Conservation (phyloP, 2,888 invertebrate species). For the Lymantria monacha region DNA sequence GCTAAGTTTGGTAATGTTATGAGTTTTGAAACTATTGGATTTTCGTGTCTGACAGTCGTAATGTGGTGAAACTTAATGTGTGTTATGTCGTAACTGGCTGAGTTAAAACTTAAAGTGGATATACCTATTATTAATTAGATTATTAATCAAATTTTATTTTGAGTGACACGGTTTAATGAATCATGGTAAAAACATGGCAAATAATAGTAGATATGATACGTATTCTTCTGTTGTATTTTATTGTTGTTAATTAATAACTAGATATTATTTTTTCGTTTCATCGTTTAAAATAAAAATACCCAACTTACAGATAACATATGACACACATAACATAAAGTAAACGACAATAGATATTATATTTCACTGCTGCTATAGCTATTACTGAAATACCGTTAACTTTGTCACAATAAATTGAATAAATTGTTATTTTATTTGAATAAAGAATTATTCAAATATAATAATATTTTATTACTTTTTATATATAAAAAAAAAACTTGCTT, state of each 20-base stretch:
- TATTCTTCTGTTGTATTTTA: too few species aligned
- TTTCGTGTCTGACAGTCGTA: slow-evolving; percentile 25
- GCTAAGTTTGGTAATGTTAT: slow-evolving; percentile 16
- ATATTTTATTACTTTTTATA: slow-evolving; percentile 17
- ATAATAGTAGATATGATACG: too few species aligned
- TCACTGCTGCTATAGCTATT: not conserved
- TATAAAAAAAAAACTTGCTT: not conserved
- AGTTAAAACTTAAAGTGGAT: slow-evolving; percentile 5
- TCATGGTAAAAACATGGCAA: too few species aligned
- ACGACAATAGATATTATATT: too few species aligned
- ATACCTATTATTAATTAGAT: not conserved
- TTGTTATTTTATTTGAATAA: not conserved
- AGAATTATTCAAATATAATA: slow-evolving; percentile 11
- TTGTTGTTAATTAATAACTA: too few species aligned
- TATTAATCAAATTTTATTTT: not conserved
- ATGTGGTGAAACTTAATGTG: slow-evolving; percentile 21
- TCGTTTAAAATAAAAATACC: too few species aligned
- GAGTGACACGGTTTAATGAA: too few species aligned
- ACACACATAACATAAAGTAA: too few species aligned
- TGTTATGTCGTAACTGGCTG: slow-evolving; percentile 15
- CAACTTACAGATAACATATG: too few species aligned
- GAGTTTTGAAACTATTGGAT: slow-evolving; percentile 17
- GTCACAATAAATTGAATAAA: slow-evolving; percentile 1
- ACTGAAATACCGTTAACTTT: not conserved
- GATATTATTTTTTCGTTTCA: too few species aligned